phyloP scores from a whole-genome alignment of 2,888 invertebrate genomes.

The Baronia brevicornis region DNA sequence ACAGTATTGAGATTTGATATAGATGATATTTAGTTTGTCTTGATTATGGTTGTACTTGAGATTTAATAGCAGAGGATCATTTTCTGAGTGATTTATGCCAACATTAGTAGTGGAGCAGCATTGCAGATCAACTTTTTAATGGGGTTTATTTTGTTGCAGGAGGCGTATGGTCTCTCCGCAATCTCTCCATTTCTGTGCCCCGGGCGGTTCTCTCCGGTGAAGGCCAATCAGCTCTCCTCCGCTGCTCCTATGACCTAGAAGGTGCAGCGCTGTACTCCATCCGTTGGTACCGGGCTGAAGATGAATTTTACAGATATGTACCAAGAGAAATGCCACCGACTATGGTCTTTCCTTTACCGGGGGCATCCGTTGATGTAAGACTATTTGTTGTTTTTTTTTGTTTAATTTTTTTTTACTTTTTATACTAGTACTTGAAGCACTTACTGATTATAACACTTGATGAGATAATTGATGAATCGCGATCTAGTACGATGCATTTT shows the following conservation, averaged over 20 bases:
- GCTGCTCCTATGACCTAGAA: conserved; percentile 77
- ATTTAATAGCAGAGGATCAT: too few species aligned
- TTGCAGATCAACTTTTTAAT: too few species aligned
- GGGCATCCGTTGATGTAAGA: conserved; percentile 84
- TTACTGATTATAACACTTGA: too few species aligned
- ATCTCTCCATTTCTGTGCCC: conserved; percentile 68
- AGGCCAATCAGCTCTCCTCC: conserved; percentile 64
- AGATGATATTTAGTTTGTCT: too few species aligned
- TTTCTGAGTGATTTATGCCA: too few species aligned
- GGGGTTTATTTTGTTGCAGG: conserved; percentile 48
- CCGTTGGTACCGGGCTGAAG: conserved; percentile 83
- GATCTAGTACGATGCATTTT: too few species aligned
- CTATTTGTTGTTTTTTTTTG: conserved; percentile 24
- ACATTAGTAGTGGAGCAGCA: too few species aligned
- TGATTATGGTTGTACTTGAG: too few species aligned
- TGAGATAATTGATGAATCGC: too few species aligned
- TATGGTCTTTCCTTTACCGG: conserved; percentile 79
- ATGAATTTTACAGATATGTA: conserved; percentile 85
- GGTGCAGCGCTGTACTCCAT: conserved; percentile 82
- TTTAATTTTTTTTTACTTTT: background rate
- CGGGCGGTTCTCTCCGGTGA: conserved; percentile 73
- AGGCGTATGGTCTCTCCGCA: conserved; percentile 64
- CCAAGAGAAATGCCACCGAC: conserved; percentile 83
- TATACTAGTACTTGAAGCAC: too few species aligned
- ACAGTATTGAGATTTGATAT: too few species aligned